Conservation (phyloP, 1,140 invertebrate species). For the Mamestra configurata region DNA sequence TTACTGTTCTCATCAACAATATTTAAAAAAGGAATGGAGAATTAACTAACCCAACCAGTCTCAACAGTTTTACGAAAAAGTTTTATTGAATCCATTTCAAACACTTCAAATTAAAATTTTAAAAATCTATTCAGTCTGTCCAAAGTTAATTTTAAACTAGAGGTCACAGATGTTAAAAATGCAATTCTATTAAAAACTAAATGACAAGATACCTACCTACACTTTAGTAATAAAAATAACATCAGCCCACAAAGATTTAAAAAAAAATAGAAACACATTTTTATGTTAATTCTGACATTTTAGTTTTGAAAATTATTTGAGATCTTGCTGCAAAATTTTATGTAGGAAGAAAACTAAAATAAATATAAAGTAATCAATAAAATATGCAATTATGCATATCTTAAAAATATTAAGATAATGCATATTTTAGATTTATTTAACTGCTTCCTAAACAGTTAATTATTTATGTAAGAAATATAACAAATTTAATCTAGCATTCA, state of each 20-base stretch:
- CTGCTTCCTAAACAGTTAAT: too few species aligned
- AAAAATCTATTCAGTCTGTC: not conserved
- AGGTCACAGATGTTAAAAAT: not conserved
- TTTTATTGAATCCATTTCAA: not conserved
- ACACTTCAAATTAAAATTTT: not conserved
- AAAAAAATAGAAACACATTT: not conserved
- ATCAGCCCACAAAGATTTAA: not conserved
- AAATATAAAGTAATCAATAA: too few species aligned
- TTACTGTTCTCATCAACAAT: not conserved
- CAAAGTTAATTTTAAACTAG: not conserved
- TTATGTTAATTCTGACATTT: not conserved
- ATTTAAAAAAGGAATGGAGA: conserved; percentile 5
- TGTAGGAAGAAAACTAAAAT: too few species aligned
- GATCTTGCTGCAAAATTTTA: not conserved
- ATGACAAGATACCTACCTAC: conserved; percentile 6
- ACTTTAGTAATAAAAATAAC: not conserved
- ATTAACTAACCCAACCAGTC: not conserved
- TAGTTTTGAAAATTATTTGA: not conserved
- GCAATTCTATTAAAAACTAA: not conserved
- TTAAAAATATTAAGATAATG: too few species aligned
- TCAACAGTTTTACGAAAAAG: not conserved
- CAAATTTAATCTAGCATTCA: too few species aligned
- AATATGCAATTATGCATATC: too few species aligned
- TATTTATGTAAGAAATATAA: too few species aligned
- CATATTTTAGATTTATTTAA: too few species aligned